These are phyloP conservation scores for Allobates femoralis DNA, from an alignment of 2,797 vertebrate genomes.

Conservation along the genomic window DNA sequence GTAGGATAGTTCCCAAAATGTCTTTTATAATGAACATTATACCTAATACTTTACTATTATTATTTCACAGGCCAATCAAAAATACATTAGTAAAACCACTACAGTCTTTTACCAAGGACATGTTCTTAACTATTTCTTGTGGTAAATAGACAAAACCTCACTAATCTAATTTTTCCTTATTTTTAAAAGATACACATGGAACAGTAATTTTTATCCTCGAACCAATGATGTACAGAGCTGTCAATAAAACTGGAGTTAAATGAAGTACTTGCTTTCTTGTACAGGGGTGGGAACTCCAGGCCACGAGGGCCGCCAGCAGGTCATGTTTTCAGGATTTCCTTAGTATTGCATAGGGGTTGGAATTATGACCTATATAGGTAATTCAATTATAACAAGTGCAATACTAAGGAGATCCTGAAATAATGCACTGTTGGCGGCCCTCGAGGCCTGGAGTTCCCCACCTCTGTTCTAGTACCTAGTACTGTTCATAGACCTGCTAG, in stretches of 20 bases:
- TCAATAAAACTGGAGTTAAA: conserved; percentile 63
- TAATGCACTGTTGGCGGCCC: too few species aligned
- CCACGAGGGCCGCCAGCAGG: too few species aligned
- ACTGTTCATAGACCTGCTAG: neutral
- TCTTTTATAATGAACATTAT: neutral
- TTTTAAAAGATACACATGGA: neutral
- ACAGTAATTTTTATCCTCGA: neutral
- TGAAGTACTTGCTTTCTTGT: conserved; percentile 2
- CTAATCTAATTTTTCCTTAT: neutral
- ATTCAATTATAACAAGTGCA: too few species aligned
- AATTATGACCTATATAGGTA: too few species aligned
- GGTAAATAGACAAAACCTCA: neutral
- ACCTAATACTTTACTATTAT: neutral
- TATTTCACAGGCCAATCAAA: neutral
- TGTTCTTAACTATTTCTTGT: neutral
- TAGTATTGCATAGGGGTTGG: too few species aligned
- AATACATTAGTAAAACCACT: neutral
- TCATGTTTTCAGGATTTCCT: too few species aligned
- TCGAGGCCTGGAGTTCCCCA: too few species aligned
- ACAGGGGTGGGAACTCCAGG: too few species aligned
- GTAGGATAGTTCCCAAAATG: neutral
- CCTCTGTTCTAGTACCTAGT: neutral
- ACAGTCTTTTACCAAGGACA: neutral
- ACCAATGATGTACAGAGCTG: neutral
- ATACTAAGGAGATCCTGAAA: too few species aligned